Conservation (phyloP, 2,888 invertebrate genomes). For the Cephus nigrinus region DNA sequence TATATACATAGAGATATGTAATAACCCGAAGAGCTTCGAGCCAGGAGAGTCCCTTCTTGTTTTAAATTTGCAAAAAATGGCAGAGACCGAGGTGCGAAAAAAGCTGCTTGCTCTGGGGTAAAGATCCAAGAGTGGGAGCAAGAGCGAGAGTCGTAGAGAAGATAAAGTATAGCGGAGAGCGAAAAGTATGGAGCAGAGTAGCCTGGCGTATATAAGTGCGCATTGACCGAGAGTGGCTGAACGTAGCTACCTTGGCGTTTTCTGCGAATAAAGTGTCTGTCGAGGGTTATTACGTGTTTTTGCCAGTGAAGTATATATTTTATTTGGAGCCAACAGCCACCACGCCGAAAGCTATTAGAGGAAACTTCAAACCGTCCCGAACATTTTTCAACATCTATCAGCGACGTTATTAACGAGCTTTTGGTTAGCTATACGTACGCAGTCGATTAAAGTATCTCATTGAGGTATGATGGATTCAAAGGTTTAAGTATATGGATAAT, state of each 20-base stretch:
- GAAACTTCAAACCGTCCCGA: neutral
- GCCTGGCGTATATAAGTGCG: neutral
- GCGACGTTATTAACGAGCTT: neutral
- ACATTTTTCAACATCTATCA: neutral
- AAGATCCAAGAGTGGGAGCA: neutral
- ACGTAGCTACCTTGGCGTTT: neutral
- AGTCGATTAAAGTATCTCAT: too few species aligned
- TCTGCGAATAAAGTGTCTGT: slow-evolving; percentile 11
- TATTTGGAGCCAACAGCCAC: slow-evolving; percentile 9
- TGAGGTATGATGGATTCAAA: too few species aligned
- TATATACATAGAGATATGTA: neutral
- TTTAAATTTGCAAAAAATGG: slow-evolving; percentile 9
- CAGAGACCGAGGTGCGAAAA: slow-evolving; percentile 5
- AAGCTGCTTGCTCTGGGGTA: neutral
- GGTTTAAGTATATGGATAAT: too few species aligned
- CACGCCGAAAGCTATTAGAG: neutral
- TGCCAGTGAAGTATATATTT: slow-evolving; percentile 10
- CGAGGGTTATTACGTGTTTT: slow-evolving; percentile 15
- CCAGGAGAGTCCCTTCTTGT: slow-evolving; percentile 1
- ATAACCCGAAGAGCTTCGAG: neutral
- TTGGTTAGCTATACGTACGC: neutral
- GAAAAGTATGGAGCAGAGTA: neutral
- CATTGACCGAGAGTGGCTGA: neutral
- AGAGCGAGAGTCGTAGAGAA: neutral
- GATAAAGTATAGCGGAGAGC: neutral